These are phyloP conservation scores for Drosophila kanekoi DNA, from an alignment of 2,888 invertebrate genomes.

Conservation along the genomic window DNA sequence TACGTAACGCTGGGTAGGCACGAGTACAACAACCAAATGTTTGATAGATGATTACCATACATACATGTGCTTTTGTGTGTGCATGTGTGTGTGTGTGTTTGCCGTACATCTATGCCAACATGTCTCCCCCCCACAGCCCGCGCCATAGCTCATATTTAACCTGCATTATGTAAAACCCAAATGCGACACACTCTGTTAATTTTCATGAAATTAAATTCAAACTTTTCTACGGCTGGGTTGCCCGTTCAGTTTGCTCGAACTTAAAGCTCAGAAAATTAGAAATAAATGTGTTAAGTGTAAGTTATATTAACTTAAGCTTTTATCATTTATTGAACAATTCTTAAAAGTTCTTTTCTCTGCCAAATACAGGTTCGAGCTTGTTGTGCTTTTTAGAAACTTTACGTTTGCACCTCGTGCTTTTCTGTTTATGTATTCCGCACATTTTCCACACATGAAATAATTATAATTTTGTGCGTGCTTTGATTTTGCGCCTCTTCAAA, in stretches of 20 bases:
- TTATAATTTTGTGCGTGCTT: conserved; percentile 76
- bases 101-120: conserved; percentile 17
- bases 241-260: not conserved
- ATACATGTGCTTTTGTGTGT: conserved; percentile 14
- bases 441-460: conserved; percentile 73
- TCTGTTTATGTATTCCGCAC: conserved; percentile 62
- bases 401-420: conserved; percentile 36
- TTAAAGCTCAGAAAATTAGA: not conserved
- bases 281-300: not conserved
- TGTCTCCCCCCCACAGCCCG: not conserved
- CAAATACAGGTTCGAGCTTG: not conserved
- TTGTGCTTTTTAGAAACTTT: conserved; percentile 14
- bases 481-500: conserved; percentile 73
- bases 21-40: conserved; percentile 47
- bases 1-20: conserved; percentile 17
- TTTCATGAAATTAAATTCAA: conserved; percentile 68
- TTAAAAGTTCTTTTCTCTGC: not conserved
- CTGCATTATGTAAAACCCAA: conserved; percentile 62
- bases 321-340: not conserved
- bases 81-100: conserved; percentile 4
- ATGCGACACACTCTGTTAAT: conserved; percentile 69
- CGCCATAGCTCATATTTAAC: conserved; percentile 30
- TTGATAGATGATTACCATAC: conserved; percentile 64
- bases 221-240: conserved; percentile 27
- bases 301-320: no score